These are phyloP conservation scores for Eretmochelys imbricata DNA, from an alignment of 2,113 vertebrate species.

Conservation along the genomic window DNA sequence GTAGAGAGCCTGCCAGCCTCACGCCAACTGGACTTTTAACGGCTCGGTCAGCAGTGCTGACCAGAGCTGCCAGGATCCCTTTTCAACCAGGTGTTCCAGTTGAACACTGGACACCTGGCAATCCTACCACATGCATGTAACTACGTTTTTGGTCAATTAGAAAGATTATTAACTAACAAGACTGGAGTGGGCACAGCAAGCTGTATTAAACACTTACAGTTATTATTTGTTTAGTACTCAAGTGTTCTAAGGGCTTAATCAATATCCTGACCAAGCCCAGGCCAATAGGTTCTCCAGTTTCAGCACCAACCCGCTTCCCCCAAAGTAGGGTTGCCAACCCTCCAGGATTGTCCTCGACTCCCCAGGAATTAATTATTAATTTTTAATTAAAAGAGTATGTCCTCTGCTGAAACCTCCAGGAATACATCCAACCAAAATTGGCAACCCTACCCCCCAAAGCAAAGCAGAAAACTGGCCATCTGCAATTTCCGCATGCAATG, in stretches of 20 bases:
- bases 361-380: too few relatives aligned
- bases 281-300: not conserved
- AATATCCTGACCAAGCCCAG: not conserved
- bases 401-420: too few relatives aligned
- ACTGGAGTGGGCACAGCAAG: not conserved
- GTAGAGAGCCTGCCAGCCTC: too few relatives aligned
- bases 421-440: too few relatives aligned
- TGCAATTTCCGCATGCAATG: not conserved
- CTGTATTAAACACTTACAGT: not conserved
- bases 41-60: too few relatives aligned
- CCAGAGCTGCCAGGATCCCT: too few relatives aligned
- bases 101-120: too few relatives aligned
- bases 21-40: too few relatives aligned
- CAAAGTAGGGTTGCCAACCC: too few relatives aligned
- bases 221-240: not conserved
- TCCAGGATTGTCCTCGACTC: too few relatives aligned
- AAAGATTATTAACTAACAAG: not conserved
- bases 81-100: too few relatives aligned
- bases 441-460: not conserved
- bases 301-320: not conserved
- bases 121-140: not conserved
- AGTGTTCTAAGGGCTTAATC: not conserved
- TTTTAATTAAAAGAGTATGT: too few relatives aligned
- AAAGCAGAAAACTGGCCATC: not conserved
- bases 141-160: not conserved